phyloP scores from a whole-genome alignment of 2,113 vertebrate genomes.

The Probosciger aterrimus region DNA sequence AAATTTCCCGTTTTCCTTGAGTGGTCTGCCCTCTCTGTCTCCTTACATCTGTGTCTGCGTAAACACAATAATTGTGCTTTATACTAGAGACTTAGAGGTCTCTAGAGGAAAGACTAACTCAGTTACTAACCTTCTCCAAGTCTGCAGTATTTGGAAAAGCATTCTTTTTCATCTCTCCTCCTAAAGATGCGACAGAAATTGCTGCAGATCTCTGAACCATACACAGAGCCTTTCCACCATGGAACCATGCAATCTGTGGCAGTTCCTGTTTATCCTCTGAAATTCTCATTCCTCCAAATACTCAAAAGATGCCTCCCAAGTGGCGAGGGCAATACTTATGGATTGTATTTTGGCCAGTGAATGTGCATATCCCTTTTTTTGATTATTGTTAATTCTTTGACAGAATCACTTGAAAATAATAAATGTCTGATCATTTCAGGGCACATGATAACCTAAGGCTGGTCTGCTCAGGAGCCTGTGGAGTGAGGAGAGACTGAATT shows the following conservation, averaged over 20 bases:
- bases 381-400: background rate
- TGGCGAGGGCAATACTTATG: accelerated
- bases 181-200: background rate
- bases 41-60: background rate
- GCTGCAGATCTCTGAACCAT: background rate
- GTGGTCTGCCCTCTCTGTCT: background rate
- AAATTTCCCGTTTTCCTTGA: background rate
- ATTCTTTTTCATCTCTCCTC: background rate
- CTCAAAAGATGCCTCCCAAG: background rate
- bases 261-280: background rate
- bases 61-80: background rate
- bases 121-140: background rate
- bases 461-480: background rate
- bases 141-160: background rate
- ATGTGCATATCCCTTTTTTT: background rate
- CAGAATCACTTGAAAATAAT: background rate
- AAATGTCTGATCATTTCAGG: background rate
- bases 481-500: background rate
- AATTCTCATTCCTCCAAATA: background rate
- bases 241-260: accelerated
- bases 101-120: background rate
- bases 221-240: background rate
- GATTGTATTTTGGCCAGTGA: background rate
- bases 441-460: background rate
- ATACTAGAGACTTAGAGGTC: background rate